Evolutionary conservation across 2,888 invertebrate genomes (phyloP).

Genomic region (Agrilus cyanescens): DNA sequence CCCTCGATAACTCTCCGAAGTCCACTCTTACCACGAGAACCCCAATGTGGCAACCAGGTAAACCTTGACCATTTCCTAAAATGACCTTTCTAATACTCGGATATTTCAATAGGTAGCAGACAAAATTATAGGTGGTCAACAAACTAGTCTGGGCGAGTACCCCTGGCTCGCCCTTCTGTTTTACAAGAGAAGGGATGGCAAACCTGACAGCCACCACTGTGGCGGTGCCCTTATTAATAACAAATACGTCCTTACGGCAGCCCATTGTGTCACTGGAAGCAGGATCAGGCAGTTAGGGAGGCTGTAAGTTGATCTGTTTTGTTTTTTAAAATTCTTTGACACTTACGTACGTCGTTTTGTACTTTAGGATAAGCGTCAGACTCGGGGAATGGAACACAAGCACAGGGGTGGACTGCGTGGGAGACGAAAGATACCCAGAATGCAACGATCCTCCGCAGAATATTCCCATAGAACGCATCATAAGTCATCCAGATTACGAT

Average conservation of each 20-base stretch:
- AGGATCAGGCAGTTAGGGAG: conserved; percentile 28
- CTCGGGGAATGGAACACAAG: conserved; percentile 40
- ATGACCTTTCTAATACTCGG: background rate
- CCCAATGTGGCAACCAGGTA: conserved; percentile 26
- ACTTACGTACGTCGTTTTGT: background rate
- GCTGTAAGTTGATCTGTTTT: conserved; percentile 32
- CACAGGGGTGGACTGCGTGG: conserved; percentile 34
- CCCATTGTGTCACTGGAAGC: conserved; percentile 39
- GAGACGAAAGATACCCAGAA: conserved; percentile 16
- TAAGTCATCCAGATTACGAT: conserved; percentile 22
- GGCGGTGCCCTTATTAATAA: conserved; percentile 42
- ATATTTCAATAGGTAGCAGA: conserved; percentile 13
- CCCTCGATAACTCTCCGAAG: background rate
- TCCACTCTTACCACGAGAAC: background rate
- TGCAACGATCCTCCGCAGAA: conserved; percentile 23
- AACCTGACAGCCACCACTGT: conserved; percentile 28
- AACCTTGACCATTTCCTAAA: background rate
- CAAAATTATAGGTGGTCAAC: conserved; percentile 30
- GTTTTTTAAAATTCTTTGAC: conserved; percentile 1
- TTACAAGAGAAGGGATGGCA: conserved; percentile 22
- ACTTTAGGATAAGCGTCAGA: conserved; percentile 25
- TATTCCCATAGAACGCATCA: conserved; percentile 21
- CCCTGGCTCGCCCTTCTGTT: conserved; percentile 39
- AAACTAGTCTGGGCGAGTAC: conserved; percentile 34
- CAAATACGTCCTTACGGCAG: conserved; percentile 43